These are phyloP conservation scores for Smithornis capensis DNA, from an alignment of 2,113 vertebrate species.

Conservation along the genomic window DNA sequence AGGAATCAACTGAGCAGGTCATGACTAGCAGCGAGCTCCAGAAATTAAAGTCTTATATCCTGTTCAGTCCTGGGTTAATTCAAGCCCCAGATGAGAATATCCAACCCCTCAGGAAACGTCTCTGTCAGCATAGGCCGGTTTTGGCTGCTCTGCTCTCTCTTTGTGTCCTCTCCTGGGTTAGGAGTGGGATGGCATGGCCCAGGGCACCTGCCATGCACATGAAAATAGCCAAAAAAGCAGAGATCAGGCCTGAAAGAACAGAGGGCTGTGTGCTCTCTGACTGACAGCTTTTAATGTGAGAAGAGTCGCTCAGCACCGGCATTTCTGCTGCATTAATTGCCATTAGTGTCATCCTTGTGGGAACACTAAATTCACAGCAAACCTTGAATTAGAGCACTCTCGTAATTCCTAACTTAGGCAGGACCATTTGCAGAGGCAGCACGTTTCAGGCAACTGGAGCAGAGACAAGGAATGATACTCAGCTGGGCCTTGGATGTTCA, in stretches of 20 bases:
- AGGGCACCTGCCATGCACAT: fast-evolving
- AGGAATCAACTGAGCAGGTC: not conserved
- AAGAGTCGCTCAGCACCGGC: slow-evolving; percentile 1
- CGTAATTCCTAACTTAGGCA: not conserved
- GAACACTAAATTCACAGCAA: slow-evolving; percentile 31
- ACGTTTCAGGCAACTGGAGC: slow-evolving; percentile 22
- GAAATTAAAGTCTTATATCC: not conserved
- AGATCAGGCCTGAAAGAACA: slow-evolving; percentile 38
- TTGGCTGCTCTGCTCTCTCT: not conserved
- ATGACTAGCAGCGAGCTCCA: not conserved
- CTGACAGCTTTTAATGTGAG: slow-evolving; percentile 28
- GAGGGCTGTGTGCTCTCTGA: not conserved
- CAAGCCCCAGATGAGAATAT: not conserved
- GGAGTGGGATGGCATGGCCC: not conserved
- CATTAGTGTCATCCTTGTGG: slow-evolving; percentile 9
- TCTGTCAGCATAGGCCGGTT: not conserved
- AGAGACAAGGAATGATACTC: slow-evolving; percentile 11
- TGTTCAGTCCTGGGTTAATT: not conserved
- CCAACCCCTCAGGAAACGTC: not conserved
- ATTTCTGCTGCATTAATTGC: slow-evolving; percentile 41
- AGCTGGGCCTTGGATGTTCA: slow-evolving; percentile 10
- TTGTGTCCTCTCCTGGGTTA: not conserved
- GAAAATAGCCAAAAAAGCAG: not conserved
- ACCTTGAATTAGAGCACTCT: not conserved
- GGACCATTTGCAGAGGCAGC: not conserved